Percentiles rank a stretch among this genome's conserved stretches.
These are phyloP conservation scores for Apamea epomidion DNA, from an alignment of 2,888 invertebrate species.

Conservation along the genomic window DNA sequence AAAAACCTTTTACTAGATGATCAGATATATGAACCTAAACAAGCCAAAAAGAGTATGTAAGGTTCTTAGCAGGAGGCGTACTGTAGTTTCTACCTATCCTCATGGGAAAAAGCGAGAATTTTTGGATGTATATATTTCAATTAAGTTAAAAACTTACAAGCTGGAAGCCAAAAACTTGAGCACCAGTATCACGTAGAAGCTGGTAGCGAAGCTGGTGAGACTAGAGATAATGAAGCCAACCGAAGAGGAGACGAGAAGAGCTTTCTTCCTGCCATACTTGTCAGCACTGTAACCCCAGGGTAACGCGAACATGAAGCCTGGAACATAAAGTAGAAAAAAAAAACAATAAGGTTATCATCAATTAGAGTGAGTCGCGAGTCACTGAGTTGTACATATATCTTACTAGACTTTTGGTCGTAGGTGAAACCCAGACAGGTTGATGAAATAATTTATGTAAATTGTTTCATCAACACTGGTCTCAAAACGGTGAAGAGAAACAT, in stretches of 20 bases:
- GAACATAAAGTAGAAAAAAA: not conserved
- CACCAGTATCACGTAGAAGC: constrained; percentile 56
- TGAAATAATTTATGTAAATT: no score
- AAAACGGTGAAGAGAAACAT: not conserved
- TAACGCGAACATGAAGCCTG: constrained; percentile 65
- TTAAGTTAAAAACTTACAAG: constrained; percentile 51
- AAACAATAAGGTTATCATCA: not conserved
- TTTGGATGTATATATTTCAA: not conserved
- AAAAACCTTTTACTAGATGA: not conserved
- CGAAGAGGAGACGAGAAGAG: constrained; percentile 55
- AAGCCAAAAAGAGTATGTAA: not conserved
- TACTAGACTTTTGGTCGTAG: not conserved
- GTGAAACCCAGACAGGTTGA: not conserved
- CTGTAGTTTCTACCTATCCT: not conserved
- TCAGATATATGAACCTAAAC: not conserved
- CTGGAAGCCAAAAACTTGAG: constrained; percentile 61
- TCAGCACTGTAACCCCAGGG: constrained; percentile 93
- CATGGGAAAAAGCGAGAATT: not conserved
- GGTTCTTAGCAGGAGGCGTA: not conserved
- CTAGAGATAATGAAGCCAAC: constrained; percentile 56
- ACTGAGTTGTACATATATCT: not conserved
- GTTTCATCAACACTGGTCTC: not conserved
- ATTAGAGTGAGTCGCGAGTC: not conserved
- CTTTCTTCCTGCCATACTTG: constrained; percentile 89
- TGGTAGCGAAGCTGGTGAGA: constrained; percentile 59